phyloP scores from a whole-genome alignment of 2,113 vertebrate species.

The Corythornis vintsioides region DNA sequence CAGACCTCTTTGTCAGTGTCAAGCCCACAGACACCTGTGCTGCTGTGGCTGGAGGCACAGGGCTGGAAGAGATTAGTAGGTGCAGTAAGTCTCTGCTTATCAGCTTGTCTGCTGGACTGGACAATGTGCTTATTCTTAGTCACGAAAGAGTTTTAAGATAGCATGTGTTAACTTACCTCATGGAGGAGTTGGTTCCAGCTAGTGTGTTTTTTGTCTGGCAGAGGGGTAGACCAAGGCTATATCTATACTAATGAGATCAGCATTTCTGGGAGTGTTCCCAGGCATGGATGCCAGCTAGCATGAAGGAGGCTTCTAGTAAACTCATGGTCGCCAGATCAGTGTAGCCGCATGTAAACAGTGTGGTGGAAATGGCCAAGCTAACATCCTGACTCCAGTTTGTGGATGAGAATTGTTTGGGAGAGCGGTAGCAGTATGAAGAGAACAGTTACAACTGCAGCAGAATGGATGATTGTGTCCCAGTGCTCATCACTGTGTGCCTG shows the following conservation, averaged over 20 bases:
- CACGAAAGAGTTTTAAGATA: conserved; percentile 1
- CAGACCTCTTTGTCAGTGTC: neutral
- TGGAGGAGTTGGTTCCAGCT: neutral
- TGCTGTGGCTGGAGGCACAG: neutral
- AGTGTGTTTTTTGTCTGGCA: neutral
- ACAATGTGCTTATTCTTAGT: neutral
- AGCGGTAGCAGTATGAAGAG: neutral
- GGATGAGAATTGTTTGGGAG: neutral
- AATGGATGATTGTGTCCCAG: neutral
- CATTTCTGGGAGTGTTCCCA: conserved; percentile 29
- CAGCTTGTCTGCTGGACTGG: neutral
- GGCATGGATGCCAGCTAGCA: conserved; percentile 38
- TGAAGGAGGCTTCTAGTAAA: neutral
- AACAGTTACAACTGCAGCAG: neutral
- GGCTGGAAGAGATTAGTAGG: neutral
- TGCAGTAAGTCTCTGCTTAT: neutral
- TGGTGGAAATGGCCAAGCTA: neutral
- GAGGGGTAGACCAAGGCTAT: neutral
- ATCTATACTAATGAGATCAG: conserved; percentile 39
- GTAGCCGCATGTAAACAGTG: neutral
- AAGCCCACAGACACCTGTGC: neutral
- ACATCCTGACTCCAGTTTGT: neutral
- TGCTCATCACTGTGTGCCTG: neutral
- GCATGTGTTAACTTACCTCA: neutral
- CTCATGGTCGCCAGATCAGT: neutral